Base-by-base conservation (phyloP, 2,797 vertebrate genomes). In the Alauda arvensis region DNA sequence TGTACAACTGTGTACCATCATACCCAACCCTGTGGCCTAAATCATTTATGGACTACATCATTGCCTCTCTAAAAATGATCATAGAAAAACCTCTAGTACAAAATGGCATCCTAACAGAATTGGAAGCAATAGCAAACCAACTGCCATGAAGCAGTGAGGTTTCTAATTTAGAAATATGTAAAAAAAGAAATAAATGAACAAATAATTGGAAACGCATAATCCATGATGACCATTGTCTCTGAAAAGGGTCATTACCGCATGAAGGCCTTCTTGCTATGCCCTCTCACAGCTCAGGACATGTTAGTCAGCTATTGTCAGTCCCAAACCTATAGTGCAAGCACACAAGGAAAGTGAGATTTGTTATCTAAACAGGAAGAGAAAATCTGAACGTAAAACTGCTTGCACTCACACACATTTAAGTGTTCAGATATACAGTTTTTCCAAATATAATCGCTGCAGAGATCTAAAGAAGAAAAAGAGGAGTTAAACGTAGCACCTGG, bases 341-440 rank as follows among this genome's bases (percentile, higher is more conserved):
- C 97, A 98, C 97, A 98, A 96, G 96, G 98, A 97, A 97, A 98
- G 97, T 97, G 96, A 97, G 96, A 97, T 97, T 98, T 97, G 97
- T 98, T 97, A 98, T 97, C 97, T 98, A 97, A 98, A 98, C 96
- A 98, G 96, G 97, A 98, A 97, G 96, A 97, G 95, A 97, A 98
- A 97, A 95, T 98, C 98, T 98, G 98, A 97, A 98, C 97, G 97
- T 98, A 98, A 98, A 99, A 99, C 98, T 97, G 97, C 98, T 99
- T 98, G 98, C 98, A 99, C 98, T 99, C 98, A 99, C 98, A 99
- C 98, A 99, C 98, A 98, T 98, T 99, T 98, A 98, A 99, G 98
- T 99, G 99, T 98, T 99, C 98, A 99, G 98, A 99, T 98, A 99
- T 97, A 99, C 97, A 97, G 96, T 98, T 98, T 98, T 98, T 98